phyloP scores from a whole-genome alignment of 2,113 vertebrate genomes.

The Chaetodon auriga region DNA sequence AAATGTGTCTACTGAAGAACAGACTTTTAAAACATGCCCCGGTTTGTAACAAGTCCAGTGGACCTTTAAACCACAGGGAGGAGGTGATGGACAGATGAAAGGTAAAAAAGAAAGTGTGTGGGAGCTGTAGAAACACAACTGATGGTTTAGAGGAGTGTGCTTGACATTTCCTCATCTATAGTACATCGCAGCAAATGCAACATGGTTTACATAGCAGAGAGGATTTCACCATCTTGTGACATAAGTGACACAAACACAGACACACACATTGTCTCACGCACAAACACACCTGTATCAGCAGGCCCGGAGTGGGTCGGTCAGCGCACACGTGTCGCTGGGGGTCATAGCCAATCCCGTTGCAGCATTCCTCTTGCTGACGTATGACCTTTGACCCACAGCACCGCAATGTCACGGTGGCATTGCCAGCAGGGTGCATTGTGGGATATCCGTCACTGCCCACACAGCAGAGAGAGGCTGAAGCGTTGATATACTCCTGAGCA shows the following conservation, averaged over 20 bases:
- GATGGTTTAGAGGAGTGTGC: neutral
- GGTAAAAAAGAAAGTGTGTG: neutral
- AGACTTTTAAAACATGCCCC: neutral
- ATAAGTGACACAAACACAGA: neutral
- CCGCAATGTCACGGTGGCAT: conserved; percentile 86
- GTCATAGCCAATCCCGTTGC: conserved; percentile 92
- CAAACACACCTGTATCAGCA: conserved; percentile 85
- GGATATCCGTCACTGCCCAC: conserved; percentile 85
- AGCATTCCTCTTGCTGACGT: conserved; percentile 89
- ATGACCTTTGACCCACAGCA: conserved; percentile 94
- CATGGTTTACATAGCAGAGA: neutral
- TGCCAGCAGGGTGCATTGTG: conserved; percentile 87
- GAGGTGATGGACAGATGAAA: neutral
- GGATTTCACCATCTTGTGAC: neutral
- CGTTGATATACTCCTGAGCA: conserved; percentile 90
- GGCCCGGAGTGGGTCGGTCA: conserved; percentile 88
- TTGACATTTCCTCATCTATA: neutral
- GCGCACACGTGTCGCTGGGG: conserved; percentile 91
- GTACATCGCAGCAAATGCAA: neutral
- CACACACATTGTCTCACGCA: neutral
- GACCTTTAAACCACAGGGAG: neutral
- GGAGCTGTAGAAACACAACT: neutral
- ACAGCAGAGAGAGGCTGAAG: conserved; percentile 91
- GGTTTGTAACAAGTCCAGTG: neutral
- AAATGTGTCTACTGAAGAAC: neutral